Evolutionary conservation across 2,888 invertebrate genomes (phyloP), one percentile per base, ranked within the genome.

Genomic region (Tenthredo amoena): DNA sequence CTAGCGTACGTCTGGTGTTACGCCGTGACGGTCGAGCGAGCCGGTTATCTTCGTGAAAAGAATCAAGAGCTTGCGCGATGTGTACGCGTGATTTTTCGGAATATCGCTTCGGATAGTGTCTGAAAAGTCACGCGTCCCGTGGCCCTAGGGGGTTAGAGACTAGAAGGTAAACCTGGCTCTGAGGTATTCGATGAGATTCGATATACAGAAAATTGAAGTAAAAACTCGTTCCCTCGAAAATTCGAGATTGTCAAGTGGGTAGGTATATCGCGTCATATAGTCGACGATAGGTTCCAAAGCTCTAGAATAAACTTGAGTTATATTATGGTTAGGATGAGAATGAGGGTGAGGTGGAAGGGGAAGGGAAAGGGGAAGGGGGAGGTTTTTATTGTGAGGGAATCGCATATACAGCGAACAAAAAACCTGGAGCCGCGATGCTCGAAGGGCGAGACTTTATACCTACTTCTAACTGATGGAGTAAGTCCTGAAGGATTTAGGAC

Each of bases 141-240:
- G 47, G 21, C 21, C 21, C n/a, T 12, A 1, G 2, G 47, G 40
- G 34, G 34, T 37, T 40, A 9, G 7, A 72, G 26, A 62, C 21
- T 62, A 12, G 26, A 62, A 26, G 26, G 62, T 4, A 4, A 58
- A 18, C 21, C 58, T 21, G 58, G 58, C 7, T 47, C 47, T 47
- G 10, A 12, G 47, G 47, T 55, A 55, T 62, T 40, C n/a, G 40
- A 72, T 72, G 37, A 40, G 74, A 74, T 74, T 47, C 43, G 21
- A 43, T 43, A 43, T 43, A 43, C 6, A 74, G 71, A 26, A 43
- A 74, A 74, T 74, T 47, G 43, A 74, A 40, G 43, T 4, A 74
- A 43, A 74, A 74, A 74, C 74, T 74, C 74, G 74, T 74, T 43
- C 43, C 12, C 12, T 12, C 74, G 74, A 43, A 74, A 43, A 74